Percentiles rank a stretch among this genome's conserved stretches.
Evolutionary conservation across 2,888 invertebrate genomes (phyloP).

Genomic region (Nezara viridula): DNA sequence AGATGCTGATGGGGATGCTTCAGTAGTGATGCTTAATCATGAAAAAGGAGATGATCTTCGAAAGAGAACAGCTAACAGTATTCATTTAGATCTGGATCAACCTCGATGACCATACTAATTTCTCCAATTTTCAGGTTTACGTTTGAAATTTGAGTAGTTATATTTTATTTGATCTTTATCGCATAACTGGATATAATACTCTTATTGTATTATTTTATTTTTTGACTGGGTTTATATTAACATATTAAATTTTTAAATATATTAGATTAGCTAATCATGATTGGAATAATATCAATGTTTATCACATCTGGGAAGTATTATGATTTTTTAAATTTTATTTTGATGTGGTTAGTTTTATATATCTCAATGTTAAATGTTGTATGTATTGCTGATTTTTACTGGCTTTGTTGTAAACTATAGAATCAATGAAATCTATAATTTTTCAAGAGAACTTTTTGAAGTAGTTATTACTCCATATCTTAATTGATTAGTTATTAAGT

Average conservation of each 20-base stretch:
- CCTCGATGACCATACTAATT: constrained; percentile 24
- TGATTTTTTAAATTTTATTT: neutral
- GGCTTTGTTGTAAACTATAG: neutral
- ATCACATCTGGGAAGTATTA: constrained; percentile 42
- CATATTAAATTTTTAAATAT: neutral
- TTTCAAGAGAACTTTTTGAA: neutral
- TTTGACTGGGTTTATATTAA: constrained; percentile 3
- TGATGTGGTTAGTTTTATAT: neutral
- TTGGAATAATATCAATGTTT: constrained; percentile 7
- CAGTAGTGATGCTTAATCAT: constrained; percentile 39
- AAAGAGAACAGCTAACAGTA: constrained; percentile 54
- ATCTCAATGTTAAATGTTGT: neutral
- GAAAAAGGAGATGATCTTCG: constrained; percentile 43
- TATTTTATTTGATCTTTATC: constrained; percentile 13
- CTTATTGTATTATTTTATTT: neutral
- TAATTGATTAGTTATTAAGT: neutral
- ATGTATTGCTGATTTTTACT: neutral
- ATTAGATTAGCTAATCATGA: neutral
- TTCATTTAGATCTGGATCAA: constrained; percentile 49
- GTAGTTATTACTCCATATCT: neutral
- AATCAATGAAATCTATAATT: neutral
- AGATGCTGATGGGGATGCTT: neutral
- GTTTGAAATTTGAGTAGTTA: constrained; percentile 3
- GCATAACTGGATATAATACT: neutral
- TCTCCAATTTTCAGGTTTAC: neutral